A percentile compares a stretch with the other conserved stretches of the same genome.
Evolutionary conservation across 2,113 vertebrate genomes (phyloP).

Genomic region (Meleagris gallopavo): DNA sequence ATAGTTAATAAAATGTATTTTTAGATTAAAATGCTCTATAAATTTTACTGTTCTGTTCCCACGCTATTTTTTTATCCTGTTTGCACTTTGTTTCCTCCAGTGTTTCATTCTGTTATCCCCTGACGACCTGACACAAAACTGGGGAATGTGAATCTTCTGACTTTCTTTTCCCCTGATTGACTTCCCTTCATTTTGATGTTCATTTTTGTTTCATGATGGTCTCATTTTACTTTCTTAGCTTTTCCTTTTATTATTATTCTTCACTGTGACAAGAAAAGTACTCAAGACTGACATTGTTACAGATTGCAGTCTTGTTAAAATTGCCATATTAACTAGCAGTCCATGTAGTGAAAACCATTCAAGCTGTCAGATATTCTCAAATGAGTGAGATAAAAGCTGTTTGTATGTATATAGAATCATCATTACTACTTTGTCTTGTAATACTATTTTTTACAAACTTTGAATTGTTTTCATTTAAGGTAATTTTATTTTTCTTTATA

Average conservation of each 20-base stretch:
- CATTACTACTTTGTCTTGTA: slow-evolving; percentile 9
- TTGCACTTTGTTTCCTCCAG: neutral
- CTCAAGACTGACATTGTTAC: slow-evolving; percentile 23
- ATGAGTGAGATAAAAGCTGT: slow-evolving; percentile 62
- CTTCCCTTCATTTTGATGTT: neutral
- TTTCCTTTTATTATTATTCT: slow-evolving; percentile 37
- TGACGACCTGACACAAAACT: neutral
- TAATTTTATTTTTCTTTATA: slow-evolving; percentile 39
- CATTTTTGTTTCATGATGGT: neutral
- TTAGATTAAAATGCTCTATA: neutral
- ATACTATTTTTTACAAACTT: slow-evolving; percentile 18
- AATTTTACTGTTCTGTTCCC: neutral
- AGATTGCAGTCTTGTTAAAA: slow-evolving; percentile 61
- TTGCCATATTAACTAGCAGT: slow-evolving; percentile 37
- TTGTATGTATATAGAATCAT: slow-evolving; percentile 48
- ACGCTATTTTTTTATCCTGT: neutral
- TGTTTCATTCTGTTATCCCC: neutral
- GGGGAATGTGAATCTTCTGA: neutral
- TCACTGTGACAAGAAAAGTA: slow-evolving; percentile 57
- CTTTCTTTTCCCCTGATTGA: neutral
- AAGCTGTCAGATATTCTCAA: slow-evolving; percentile 65
- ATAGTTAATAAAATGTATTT: neutral
- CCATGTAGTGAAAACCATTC: slow-evolving; percentile 59
- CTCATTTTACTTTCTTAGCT: slow-evolving; percentile 37
- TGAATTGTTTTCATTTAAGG: slow-evolving; percentile 43